phyloP scores from a whole-genome alignment of 30 jellyfish, hydroid and myxozoan species.

The Cassiopea xamachana region DNA sequence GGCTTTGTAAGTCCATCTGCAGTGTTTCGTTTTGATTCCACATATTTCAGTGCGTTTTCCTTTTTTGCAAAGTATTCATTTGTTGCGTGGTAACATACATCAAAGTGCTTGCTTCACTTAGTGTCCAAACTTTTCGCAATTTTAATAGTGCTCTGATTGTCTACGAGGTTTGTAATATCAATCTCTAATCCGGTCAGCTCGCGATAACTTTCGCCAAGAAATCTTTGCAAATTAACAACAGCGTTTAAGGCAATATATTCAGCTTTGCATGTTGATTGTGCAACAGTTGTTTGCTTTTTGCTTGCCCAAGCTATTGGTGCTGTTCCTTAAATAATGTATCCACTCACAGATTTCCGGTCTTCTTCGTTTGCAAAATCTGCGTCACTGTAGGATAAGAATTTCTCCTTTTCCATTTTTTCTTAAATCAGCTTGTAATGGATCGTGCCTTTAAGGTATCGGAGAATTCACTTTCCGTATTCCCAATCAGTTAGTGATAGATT shows the following conservation, averaged over 20 bases:
- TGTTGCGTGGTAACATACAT: conserved; percentile 2
- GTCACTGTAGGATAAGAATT: background rate
- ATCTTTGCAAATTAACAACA: background rate
- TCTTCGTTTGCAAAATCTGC: background rate
- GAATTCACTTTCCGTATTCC: background rate
- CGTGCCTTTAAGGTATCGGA: background rate
- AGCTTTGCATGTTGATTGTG: background rate
- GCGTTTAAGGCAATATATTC: background rate
- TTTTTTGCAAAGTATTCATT: background rate
- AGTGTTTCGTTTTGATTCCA: background rate
- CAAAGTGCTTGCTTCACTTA: conserved; percentile 15
- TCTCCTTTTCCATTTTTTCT: background rate
- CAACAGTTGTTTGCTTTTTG: background rate
- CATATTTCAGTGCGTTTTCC: background rate
- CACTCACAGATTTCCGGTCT: background rate
- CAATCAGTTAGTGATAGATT: background rate
- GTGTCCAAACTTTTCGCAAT: conserved; percentile 6
- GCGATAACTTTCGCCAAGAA: background rate
- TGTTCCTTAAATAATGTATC: background rate
- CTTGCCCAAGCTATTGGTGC: background rate
- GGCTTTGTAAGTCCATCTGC: conserved; percentile 11
- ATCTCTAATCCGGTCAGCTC: background rate
- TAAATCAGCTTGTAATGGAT: background rate
- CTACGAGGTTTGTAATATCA: background rate
- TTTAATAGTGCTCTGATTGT: background rate